Evolutionary conservation across 2,797 vertebrate species (phyloP).

Genomic region (Pangasius larnaudii): DNA sequence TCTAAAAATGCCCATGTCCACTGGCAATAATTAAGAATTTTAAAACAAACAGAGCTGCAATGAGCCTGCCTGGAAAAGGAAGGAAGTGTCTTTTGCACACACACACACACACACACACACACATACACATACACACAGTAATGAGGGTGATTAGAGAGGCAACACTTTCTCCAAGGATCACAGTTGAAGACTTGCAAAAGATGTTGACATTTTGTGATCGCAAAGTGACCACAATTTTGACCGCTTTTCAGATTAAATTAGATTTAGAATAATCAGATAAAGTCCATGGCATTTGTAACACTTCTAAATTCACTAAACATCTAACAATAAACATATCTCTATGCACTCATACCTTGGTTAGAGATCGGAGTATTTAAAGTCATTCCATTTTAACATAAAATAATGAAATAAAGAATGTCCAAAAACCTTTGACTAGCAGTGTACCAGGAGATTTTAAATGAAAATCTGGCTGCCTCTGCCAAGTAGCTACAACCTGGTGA

Average conservation of each 20-base stretch:
- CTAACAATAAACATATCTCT: not conserved
- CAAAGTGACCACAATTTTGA: not conserved
- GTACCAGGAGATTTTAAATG: not conserved
- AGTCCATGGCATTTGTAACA: not conserved
- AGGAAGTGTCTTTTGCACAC: not conserved
- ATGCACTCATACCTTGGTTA: not conserved
- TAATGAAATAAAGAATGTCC: not conserved
- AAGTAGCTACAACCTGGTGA: not conserved
- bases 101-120: too few relatives aligned
- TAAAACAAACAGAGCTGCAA: not conserved
- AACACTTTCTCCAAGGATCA: not conserved
- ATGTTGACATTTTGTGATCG: not conserved
- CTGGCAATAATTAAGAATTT: not conserved
- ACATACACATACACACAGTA: too few relatives aligned
- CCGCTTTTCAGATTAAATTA: not conserved
- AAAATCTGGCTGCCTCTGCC: not conserved
- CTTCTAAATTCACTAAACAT: not conserved
- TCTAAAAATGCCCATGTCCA: not conserved
- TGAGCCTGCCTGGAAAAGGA: slow-evolving; percentile 1
- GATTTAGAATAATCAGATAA: not conserved
- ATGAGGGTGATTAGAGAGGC: not conserved
- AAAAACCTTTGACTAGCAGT: not conserved
- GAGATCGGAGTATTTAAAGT: not conserved
- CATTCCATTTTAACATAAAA: not conserved
- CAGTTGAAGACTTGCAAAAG: not conserved